phyloP scores from a whole-genome alignment of 2,888 invertebrate species.

The Loripinus fragilis region DNA sequence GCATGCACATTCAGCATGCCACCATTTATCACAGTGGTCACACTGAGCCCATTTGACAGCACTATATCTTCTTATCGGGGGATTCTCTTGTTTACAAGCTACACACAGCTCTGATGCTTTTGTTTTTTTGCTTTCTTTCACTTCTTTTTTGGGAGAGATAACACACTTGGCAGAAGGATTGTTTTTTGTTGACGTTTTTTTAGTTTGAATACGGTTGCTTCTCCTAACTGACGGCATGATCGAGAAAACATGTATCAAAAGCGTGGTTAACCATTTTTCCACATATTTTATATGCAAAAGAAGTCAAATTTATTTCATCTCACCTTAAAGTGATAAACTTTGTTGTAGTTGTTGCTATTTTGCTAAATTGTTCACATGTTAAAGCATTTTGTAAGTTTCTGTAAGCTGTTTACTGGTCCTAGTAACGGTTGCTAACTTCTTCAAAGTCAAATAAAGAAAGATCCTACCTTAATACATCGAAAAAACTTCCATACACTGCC shows the following conservation, averaged over 20 bases:
- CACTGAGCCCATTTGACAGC: not conserved
- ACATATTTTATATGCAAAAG: not conserved
- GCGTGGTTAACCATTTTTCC: no score
- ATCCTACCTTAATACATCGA: not conserved
- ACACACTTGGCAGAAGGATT: no score
- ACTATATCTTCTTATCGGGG: not conserved
- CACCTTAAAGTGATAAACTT: no score
- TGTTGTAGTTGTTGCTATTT: not conserved
- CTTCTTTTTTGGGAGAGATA: not conserved
- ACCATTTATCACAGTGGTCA: conserved; percentile 6
- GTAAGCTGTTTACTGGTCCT: not conserved
- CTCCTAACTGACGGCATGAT: not conserved
- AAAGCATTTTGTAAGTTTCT: not conserved
- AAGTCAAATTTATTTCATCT: no score
- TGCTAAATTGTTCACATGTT: not conserved
- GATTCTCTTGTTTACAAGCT: not conserved
- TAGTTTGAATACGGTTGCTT: not conserved
- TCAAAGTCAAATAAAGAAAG: not conserved
- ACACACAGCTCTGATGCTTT: not conserved
- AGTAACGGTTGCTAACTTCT: not conserved
- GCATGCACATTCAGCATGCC: conserved; percentile 12
- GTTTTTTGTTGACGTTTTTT: not conserved
- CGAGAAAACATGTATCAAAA: no score
- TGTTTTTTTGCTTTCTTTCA: not conserved
- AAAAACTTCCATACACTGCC: not conserved